Evolutionary conservation across 2,797 vertebrate species (phyloP).

Genomic region (Aythya fuligula): DNA sequence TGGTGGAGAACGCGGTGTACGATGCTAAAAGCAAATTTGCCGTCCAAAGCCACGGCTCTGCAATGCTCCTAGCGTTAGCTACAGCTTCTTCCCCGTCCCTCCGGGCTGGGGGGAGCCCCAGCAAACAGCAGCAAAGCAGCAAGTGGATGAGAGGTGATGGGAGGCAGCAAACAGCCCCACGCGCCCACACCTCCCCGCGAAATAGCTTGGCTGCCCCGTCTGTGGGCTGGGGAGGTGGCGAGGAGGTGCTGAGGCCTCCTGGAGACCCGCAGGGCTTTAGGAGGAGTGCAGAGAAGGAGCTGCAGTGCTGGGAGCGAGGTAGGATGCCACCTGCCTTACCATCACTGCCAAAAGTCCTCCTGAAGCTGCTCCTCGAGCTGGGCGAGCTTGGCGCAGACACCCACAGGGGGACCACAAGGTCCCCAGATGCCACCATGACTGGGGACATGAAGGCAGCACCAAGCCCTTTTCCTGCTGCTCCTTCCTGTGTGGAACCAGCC

Average conservation of each 20-base stretch:
- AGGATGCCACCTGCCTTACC: not conserved
- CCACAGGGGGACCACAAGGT: not conserved
- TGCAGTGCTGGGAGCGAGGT: rapidly evolving
- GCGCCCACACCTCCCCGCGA: constrained; percentile 47
- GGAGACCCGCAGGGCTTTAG: not conserved
- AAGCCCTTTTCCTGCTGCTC: rapidly evolving
- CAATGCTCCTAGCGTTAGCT: no score
- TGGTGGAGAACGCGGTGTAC: not conserved
- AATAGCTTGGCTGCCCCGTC: not conserved
- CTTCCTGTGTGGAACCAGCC: not conserved
- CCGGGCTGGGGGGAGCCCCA: rapidly evolving
- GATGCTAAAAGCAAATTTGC: not conserved
- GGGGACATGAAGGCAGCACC: not conserved
- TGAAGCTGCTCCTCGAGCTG: not conserved
- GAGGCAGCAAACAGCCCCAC: constrained; percentile 57
- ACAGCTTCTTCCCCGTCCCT: not conserved
- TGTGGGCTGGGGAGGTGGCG: not conserved
- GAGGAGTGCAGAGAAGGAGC: not conserved
- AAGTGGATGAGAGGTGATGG: not conserved
- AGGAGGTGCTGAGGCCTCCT: not conserved
- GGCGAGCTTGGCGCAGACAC: not conserved
- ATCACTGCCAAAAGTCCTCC: not conserved
- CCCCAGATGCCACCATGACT: not conserved
- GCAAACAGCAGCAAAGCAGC: constrained; percentile 5
- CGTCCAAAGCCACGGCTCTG: not conserved